phyloP scores from a whole-genome alignment of 2,888 invertebrate genomes.

The Tetragonula carbonaria region DNA sequence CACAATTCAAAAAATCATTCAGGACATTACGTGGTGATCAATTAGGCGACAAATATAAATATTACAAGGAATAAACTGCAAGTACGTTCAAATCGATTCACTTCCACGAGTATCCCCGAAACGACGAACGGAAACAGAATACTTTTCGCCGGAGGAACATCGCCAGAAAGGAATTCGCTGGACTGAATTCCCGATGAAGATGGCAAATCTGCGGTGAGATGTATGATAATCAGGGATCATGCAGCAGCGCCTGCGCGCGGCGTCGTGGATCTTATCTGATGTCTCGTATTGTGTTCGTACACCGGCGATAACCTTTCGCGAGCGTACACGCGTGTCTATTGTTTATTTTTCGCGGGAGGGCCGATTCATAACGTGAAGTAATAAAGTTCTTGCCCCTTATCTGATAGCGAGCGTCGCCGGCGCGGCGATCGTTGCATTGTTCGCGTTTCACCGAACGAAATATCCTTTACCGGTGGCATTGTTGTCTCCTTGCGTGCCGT shows the following conservation, averaged over 20 bases:
- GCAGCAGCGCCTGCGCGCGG: constrained; percentile 30
- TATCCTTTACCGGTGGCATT: constrained; percentile 21
- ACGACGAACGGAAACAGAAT: not conserved
- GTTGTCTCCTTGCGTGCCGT: constrained; percentile 20
- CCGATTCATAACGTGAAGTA: constrained; percentile 67
- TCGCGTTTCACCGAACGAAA: constrained; percentile 50
- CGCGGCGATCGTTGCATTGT: constrained; percentile 50
- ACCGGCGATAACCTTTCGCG: constrained; percentile 65
- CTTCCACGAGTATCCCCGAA: too few relatives aligned
- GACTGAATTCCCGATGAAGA: constrained; percentile 48
- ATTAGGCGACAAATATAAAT: not conserved
- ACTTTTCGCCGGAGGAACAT: not conserved
- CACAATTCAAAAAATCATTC: not conserved
- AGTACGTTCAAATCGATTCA: not conserved
- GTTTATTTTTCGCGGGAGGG: constrained; percentile 63
- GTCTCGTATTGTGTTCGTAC: constrained; percentile 63
- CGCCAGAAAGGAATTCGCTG: not conserved
- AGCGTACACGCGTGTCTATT: constrained; percentile 57
- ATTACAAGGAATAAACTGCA: not conserved
- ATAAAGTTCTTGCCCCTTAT: constrained; percentile 70
- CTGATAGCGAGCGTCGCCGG: constrained; percentile 60
- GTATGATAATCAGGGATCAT: constrained; percentile 65
- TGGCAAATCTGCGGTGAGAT: constrained; percentile 62
- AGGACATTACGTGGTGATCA: not conserved
- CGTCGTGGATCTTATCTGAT: constrained; percentile 59